Conservation (phyloP, 2,113 vertebrate genomes). For the Ammospiza caudacuta region DNA sequence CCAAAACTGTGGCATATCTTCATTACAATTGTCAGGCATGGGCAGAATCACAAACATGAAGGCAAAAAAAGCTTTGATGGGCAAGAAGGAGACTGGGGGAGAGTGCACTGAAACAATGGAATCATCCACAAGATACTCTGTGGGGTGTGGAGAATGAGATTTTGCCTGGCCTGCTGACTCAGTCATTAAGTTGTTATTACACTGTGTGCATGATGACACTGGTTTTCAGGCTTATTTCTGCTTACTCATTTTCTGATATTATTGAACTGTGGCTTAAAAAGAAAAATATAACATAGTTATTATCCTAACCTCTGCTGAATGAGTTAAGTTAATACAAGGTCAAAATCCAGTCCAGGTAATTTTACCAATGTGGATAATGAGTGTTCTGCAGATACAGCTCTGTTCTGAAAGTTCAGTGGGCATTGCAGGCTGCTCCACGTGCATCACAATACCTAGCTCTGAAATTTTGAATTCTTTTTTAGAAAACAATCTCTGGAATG, state of each 20-base stretch:
- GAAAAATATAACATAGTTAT: background rate
- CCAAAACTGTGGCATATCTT: background rate
- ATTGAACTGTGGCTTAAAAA: background rate
- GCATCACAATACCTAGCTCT: background rate
- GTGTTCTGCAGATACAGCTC: background rate
- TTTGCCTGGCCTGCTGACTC: background rate
- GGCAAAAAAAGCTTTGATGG: background rate
- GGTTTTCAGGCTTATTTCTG: background rate
- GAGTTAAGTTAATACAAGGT: background rate
- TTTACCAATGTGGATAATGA: background rate
- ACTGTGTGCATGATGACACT: background rate
- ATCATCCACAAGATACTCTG: background rate
- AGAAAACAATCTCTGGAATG: background rate
- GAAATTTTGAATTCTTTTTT: background rate
- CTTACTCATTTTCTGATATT: background rate
- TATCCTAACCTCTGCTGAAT: background rate
- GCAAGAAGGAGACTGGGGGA: background rate
- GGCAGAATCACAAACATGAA: background rate
- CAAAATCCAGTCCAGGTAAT: background rate
- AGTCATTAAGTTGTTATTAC: background rate
- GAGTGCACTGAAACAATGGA: background rate
- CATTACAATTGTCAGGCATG: slow-evolving; percentile 12
- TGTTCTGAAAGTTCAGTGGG: background rate
- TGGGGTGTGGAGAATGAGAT: background rate
- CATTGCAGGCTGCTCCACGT: background rate